A percentile compares a stretch with the other conserved stretches of the same genome.
These are phyloP conservation scores for Notarius quadriscutis DNA, from an alignment of 2,113 vertebrate species.

Conservation along the genomic window DNA sequence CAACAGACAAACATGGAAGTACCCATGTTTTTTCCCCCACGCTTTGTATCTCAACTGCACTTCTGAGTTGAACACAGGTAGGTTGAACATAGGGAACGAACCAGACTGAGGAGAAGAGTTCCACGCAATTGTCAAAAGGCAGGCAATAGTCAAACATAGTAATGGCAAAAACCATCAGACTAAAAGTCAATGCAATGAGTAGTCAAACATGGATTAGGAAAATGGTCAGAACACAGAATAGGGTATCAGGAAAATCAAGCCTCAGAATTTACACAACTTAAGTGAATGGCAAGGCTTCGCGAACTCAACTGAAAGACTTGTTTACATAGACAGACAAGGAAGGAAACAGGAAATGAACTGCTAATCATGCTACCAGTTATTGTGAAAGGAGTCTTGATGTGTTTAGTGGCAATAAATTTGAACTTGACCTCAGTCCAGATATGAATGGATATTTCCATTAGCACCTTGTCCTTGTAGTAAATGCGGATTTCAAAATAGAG, in stretches of 20 bases:
- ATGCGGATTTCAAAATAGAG: not conserved
- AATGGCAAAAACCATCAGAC: not conserved
- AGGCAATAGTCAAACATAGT: not conserved
- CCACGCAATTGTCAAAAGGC: not conserved
- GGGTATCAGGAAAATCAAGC: not conserved
- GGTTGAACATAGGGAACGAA: not conserved
- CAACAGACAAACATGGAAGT: no score
- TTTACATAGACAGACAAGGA: not conserved
- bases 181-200: not conserved
- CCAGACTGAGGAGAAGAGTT: not conserved
- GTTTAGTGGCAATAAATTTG: not conserved
- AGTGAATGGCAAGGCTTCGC: not conserved
- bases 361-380: not conserved
- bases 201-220: not conserved
- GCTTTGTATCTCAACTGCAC: not conserved
- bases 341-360: not conserved
- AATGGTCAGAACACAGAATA: not conserved
- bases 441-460: not conserved
- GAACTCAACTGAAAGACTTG: not conserved
- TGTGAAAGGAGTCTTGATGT: not conserved
- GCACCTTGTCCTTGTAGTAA: not conserved
- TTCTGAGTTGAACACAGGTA: not conserved
- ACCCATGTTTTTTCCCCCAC: not conserved
- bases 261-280: not conserved
- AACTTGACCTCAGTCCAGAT: conserved; percentile 1